Evolutionary conservation across 2,113 vertebrate genomes (phyloP), one percentile per base, ranked within the genome.

Genomic region (Peromyscus maniculatus): DNA sequence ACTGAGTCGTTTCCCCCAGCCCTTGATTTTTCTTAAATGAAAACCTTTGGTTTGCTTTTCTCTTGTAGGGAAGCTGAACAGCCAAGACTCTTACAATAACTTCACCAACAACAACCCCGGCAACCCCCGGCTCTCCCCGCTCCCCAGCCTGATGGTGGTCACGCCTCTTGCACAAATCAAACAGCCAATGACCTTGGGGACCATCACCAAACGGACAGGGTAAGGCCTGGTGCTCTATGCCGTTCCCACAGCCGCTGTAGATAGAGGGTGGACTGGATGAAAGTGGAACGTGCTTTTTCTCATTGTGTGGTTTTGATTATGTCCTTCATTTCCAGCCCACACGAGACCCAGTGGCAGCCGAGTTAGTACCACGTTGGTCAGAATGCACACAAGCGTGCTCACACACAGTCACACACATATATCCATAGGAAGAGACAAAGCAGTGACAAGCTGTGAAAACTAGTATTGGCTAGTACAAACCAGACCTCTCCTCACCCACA

Each of bases 151-250:
- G 97, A 99, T 99, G 0, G 99, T 99, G 55, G 99, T 99, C 94
- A 98, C 99, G 91, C 99, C 99, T 62, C 98, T 99, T 89, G 99
- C 99, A 79, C 99, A 99, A 96, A 99, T 99, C 99, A 99, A 99
- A 74, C 99, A 99, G 97, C 99, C 99, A 88, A 99, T 99, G 99
- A 99, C 99, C 22, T 98, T 99, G 82, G 99, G 99, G 91, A 99
- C 99, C 98, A 99, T 99, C 99, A 99, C 99, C 94, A 99, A 99
- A 94, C 99, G 99, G 79, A 99, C 99, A 2, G 99, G 99, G 99
- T 99, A 99, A 99, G 99, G 96, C 86, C 7, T 55, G 59, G 80
- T 66, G 43, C 94, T 96, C 67, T 49, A 62, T 97, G 79, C 52
- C 94, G 89, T 59, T 52, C 80, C 0, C 2, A 69, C 19, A 49